These are phyloP conservation scores for Acanthurus leucopareius DNA, from an alignment of 2,797 vertebrate species.

Conservation along the genomic window DNA sequence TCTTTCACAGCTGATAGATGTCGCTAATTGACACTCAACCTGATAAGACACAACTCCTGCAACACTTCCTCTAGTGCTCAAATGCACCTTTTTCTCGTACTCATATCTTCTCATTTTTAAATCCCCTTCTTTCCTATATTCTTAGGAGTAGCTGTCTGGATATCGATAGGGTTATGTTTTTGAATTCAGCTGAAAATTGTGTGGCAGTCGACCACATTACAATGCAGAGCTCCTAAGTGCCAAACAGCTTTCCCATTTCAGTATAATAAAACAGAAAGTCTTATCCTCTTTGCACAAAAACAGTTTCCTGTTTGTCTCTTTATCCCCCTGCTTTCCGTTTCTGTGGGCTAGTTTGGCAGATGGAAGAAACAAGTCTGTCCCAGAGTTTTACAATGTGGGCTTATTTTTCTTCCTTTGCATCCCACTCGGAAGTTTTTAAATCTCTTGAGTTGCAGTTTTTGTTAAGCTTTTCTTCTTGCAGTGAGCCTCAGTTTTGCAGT, in stretches of 20 bases:
- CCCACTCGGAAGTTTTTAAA: neutral
- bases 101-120: neutral
- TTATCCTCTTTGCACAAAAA: constrained; percentile 43
- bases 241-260: constrained; percentile 35
- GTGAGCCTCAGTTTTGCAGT: too few relatives aligned
- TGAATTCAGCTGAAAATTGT: constrained; percentile 24
- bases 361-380: constrained; percentile 5
- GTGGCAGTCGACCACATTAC: constrained; percentile 3
- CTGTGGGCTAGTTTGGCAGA: constrained; percentile 14
- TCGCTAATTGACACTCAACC: constrained; percentile 1
- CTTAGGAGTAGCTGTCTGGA: neutral
- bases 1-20: neutral
- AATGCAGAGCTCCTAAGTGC: constrained; percentile 6
- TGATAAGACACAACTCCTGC: neutral
- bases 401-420: constrained; percentile 35
- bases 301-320: constrained; percentile 31
- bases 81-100: neutral
- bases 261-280: constrained; percentile 14
- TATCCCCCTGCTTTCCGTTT: constrained; percentile 15
- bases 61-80: too few relatives aligned
- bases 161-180: constrained; percentile 20
- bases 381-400: constrained; percentile 13
- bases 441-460: too few relatives aligned
- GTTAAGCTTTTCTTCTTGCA: too few relatives aligned
- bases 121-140: neutral